These are phyloP conservation scores for Drosophila sturtevanti DNA, from an alignment of 1,140 invertebrate species.

Conservation along the genomic window DNA sequence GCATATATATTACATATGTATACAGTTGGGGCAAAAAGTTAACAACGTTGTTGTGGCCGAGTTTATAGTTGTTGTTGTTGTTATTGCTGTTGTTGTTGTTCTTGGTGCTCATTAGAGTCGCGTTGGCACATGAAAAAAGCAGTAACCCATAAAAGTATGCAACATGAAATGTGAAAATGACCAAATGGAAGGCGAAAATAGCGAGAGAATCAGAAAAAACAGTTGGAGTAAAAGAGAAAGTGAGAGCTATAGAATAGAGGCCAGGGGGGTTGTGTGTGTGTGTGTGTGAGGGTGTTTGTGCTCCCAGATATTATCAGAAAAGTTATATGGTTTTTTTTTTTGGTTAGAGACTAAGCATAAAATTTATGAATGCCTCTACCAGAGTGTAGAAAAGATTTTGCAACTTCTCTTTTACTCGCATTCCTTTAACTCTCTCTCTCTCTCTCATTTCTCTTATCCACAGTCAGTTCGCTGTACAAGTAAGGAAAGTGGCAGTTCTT, in stretches of 20 bases:
- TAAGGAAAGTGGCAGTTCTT: conserved; percentile 22
- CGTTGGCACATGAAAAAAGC: conserved; percentile 57
- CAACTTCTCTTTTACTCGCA: conserved; percentile 24
- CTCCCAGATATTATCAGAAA: conserved; percentile 75
- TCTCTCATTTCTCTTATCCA: neutral
- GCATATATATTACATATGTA: conserved; percentile 31
- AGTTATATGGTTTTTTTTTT: conserved; percentile 56
- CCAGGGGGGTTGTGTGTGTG: neutral
- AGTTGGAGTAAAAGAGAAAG: neutral
- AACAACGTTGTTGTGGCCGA: conserved; percentile 50
- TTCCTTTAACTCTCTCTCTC: neutral
- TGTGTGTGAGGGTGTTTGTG: neutral
- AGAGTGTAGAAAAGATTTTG: conserved; percentile 44
- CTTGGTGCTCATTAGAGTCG: conserved; percentile 67
- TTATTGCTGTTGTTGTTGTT: conserved; percentile 33
- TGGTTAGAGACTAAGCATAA: conserved; percentile 63
- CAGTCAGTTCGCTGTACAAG: neutral
- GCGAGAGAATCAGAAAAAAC: conserved; percentile 16
- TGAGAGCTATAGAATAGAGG: conserved; percentile 19
- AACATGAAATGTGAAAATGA: conserved; percentile 70
- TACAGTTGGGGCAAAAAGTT: conserved; percentile 66
- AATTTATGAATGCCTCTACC: conserved; percentile 69
- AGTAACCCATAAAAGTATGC: conserved; percentile 67
- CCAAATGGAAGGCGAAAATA: conserved; percentile 17
- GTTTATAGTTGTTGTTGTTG: conserved; percentile 22